phyloP scores from a whole-genome alignment of 2,113 vertebrate species.

The Numenius arquata region DNA sequence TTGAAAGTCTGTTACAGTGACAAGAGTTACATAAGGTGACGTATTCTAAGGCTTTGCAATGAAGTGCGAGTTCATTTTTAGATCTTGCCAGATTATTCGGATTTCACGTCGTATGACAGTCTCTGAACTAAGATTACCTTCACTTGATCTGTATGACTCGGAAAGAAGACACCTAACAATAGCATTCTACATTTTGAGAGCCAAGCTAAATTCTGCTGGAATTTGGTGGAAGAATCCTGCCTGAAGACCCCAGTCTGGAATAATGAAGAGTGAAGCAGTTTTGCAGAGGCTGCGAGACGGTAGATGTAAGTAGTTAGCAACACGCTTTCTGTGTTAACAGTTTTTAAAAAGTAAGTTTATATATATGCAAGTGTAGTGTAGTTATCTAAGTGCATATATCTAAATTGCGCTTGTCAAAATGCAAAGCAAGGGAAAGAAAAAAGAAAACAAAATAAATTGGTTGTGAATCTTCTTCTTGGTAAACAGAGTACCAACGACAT shows the following conservation, averaged over 20 bases:
- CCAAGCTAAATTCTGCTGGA: neutral
- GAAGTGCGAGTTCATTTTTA: conserved; percentile 26
- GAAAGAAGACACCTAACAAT: neutral
- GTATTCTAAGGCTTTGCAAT: neutral
- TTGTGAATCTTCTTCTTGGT: neutral
- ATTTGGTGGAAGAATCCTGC: neutral
- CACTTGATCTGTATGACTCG: neutral
- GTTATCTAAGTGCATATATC: neutral
- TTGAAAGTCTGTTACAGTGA: neutral
- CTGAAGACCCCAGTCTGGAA: neutral
- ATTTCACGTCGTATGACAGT: neutral
- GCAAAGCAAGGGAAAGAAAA: neutral
- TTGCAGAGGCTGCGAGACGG: neutral
- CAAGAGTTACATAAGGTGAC: neutral
- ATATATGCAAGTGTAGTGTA: neutral
- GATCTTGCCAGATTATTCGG: conserved; percentile 20
- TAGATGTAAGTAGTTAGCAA: neutral
- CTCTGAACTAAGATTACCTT: conserved; percentile 3
- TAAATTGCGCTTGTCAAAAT: neutral
- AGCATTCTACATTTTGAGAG: neutral
- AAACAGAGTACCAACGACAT: neutral
- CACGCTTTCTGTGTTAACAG: neutral
- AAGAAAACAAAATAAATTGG: neutral
- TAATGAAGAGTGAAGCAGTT: neutral
- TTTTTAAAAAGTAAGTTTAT: neutral